Evolutionary conservation across 1,140 invertebrate genomes (phyloP), one percentile per base, ranked within the genome.

Genomic region (Batillaria attramentaria): DNA sequence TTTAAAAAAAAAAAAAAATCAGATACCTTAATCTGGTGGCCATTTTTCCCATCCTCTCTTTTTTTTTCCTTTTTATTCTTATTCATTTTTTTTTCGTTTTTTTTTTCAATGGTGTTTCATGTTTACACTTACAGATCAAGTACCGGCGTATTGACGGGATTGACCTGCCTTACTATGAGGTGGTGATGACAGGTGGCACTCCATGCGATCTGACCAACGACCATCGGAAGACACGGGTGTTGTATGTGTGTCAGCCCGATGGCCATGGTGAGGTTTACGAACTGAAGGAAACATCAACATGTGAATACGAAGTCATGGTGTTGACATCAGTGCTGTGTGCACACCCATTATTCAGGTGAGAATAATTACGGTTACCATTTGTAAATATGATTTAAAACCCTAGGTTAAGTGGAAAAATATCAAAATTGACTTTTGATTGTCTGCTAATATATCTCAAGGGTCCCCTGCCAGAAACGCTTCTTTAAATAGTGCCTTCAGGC

Each of bases 201-300:
- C 81, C 94, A n/a, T 99, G 98, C 91, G 97, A 99, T 86, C 91
- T 99, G 41, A 99, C 94, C 82, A 92, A 92, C n/a, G 93, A 95
- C 84, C 95, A 96, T 16, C 93, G 98, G 41, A 94, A 95, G 85
- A 94, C 95, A n/a, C 96, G 96, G 35, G 79, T 91, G 16, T 84
- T 84, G 37, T 92, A 92, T 79, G 85, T 92, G 31, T 92, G 91
- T 81, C 88, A 91, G 31, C 87, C 90, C 31, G 90, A 92, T 35
- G 90, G 90, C 6, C 87, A 89, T 84, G 96, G 98, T 85, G 97
- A 98, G 86, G 94, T 99, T 20, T 97, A 96, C 88, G 96, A 96
- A 0, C 92, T 99, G 43, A 97, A 98, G 88, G 98, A 99, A 92
- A 95, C 94, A 0, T 95, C 96, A 0, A 97, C 95, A 0, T 99